A percentile compares a stretch with the other conserved stretches of the same genome.
These are phyloP conservation scores for Acleris laterana DNA, from an alignment of 2,888 invertebrate species.

Conservation along the genomic window DNA sequence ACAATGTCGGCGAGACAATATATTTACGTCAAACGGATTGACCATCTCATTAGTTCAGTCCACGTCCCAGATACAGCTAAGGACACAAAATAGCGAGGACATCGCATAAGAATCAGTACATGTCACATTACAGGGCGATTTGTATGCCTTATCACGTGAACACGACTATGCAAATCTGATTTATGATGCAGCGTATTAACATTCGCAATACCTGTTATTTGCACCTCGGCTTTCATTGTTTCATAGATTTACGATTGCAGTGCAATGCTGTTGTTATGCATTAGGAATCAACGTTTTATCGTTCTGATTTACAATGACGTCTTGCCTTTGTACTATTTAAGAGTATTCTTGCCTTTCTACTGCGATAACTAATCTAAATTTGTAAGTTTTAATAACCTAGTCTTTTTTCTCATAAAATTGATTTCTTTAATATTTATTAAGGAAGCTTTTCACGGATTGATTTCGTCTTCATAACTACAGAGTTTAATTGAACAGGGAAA, in stretches of 20 bases:
- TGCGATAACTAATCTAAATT: background rate
- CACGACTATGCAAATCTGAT: constrained; percentile 63
- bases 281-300: constrained; percentile 9
- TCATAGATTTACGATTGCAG: constrained; percentile 36
- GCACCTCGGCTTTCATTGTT: constrained; percentile 51
- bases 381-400: background rate
- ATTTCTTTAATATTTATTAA: too few relatives aligned
- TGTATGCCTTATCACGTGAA: constrained; percentile 62
- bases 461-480: too few relatives aligned
- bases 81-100: constrained; percentile 68
- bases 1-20: constrained; percentile 44
- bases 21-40: constrained; percentile 74
- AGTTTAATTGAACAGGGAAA: too few relatives aligned
- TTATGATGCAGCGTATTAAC: constrained; percentile 57
- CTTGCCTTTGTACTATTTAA: background rate
- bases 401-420: too few relatives aligned
- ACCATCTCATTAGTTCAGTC: constrained; percentile 74
- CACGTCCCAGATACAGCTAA: constrained; percentile 72
- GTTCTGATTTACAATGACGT: constrained; percentile 4
- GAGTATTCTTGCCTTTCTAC: background rate
- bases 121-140: constrained; percentile 58
- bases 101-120: constrained; percentile 47
- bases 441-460: too few relatives aligned
- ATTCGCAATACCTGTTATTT: constrained; percentile 57
- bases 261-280: constrained; percentile 19